These are phyloP conservation scores for Dicranocentrus wangi DNA, from an alignment of 2,888 invertebrate genomes.

Conservation along the genomic window DNA sequence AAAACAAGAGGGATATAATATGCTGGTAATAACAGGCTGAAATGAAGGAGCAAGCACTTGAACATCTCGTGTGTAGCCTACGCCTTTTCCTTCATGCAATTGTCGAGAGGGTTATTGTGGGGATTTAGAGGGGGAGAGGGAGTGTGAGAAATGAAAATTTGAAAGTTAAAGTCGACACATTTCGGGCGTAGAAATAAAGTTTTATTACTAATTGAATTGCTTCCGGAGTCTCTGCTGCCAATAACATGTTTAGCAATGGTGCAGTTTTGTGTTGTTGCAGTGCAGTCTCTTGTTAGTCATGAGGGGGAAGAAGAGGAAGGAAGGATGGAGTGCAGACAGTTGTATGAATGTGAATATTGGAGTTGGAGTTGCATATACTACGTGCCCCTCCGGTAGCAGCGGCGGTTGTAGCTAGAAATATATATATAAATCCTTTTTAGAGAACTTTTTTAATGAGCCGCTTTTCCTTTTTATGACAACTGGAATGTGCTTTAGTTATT, in stretches of 20 bases:
- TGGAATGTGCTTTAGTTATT: background rate
- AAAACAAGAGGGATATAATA: background rate
- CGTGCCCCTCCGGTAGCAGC: background rate
- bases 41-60: background rate
- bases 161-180: slow-evolving; percentile 17
- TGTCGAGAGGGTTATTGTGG: background rate
- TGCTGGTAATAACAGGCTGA: too few relatives aligned
- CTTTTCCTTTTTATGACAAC: too few relatives aligned
- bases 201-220: slow-evolving; percentile 29
- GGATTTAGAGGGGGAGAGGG: background rate
- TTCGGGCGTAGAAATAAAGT: background rate
- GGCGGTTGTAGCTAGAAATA: too few relatives aligned
- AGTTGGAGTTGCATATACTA: background rate
- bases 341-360: background rate
- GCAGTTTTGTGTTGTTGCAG: background rate
- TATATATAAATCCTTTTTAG: too few relatives aligned
- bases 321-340: background rate
- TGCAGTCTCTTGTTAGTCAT: background rate
- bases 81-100: background rate
- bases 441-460: background rate
- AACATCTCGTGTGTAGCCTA: background rate
- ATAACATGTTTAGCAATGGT: too few relatives aligned
- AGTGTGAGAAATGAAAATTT: slow-evolving; percentile 14
- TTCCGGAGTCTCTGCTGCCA: background rate
- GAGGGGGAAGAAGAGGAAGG: background rate